phyloP scores from a whole-genome alignment of 2,888 invertebrate species.

The Pharmacophagus antenor region DNA sequence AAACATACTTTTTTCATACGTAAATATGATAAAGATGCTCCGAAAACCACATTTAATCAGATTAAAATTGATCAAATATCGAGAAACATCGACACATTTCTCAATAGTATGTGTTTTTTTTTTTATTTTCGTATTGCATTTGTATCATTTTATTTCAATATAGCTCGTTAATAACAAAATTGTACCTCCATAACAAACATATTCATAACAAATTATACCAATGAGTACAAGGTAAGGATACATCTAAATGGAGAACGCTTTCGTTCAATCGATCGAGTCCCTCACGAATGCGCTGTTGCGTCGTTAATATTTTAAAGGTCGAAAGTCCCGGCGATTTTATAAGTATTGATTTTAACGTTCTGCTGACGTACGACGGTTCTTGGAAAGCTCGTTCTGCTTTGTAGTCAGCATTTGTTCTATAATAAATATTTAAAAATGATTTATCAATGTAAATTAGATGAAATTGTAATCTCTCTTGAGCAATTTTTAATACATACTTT shows the following conservation, averaged over 20 bases:
- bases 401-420: not conserved
- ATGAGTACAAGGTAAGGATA: not conserved
- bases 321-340: conserved; percentile 27
- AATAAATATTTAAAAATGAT: not conserved
- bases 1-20: too few relatives aligned
- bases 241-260: conserved; percentile 16
- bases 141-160: too few relatives aligned
- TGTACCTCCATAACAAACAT: too few relatives aligned
- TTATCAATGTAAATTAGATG: not conserved
- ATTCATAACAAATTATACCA: not conserved
- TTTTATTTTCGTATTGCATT: too few relatives aligned
- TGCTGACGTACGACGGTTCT: conserved; percentile 3
- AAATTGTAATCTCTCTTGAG: not conserved
- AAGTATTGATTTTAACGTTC: conserved; percentile 26
- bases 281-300: conserved; percentile 29
- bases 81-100: too few relatives aligned
- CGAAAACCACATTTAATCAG: too few relatives aligned
- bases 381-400: not conserved
- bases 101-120: too few relatives aligned
- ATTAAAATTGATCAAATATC: too few relatives aligned
- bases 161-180: too few relatives aligned
- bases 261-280: conserved; percentile 19
- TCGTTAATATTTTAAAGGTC: conserved; percentile 30
- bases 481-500: too few relatives aligned
- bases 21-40: too few relatives aligned